Evolutionary conservation across 2,113 vertebrate species (phyloP).

Genomic region (Syrrhaptes paradoxus): DNA sequence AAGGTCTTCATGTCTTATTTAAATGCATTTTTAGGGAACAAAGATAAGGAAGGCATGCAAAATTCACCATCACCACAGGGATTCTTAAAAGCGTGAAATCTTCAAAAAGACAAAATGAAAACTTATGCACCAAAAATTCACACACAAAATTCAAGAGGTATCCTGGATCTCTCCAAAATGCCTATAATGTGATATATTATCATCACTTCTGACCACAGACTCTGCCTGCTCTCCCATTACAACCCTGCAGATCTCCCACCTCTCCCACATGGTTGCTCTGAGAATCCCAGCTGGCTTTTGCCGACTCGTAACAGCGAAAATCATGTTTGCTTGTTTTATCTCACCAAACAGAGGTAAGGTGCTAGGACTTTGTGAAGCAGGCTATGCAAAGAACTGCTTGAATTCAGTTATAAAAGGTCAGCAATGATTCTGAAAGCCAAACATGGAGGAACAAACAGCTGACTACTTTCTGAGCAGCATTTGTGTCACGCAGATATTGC

Average conservation of each 20-base stretch:
- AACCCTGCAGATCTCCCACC: neutral
- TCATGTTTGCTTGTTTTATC: neutral
- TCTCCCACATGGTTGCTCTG: neutral
- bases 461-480: neutral
- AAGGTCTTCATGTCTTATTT: neutral
- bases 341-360: neutral
- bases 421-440: neutral
- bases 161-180: neutral
- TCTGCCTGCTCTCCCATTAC: rapidly evolving
- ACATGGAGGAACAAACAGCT: neutral
- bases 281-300: neutral
- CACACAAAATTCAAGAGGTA: neutral
- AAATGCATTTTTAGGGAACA: neutral
- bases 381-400: neutral
- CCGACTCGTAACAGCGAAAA: neutral
- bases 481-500: neutral
- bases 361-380: neutral
- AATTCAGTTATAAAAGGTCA: neutral
- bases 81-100: neutral
- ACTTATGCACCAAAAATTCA: neutral
- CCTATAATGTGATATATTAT: neutral
- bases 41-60: neutral
- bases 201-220: neutral
- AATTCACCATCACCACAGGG: neutral
- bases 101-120: neutral